A percentile compares a stretch with the other conserved stretches of the same genome.
phyloP scores from a whole-genome alignment of 1,140 invertebrate genomes.

The Philopotamus ludificatus region DNA sequence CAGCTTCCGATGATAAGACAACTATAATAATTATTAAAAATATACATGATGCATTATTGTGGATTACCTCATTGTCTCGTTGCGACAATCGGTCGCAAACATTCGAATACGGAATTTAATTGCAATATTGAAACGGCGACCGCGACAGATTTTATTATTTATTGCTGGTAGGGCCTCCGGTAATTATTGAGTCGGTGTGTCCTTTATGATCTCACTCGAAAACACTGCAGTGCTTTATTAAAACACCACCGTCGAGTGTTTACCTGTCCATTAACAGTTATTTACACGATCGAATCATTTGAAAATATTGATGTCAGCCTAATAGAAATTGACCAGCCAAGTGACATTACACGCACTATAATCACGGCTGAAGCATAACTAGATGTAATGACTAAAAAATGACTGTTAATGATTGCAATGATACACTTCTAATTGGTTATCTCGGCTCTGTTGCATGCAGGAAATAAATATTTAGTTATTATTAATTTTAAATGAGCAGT shows the following conservation, averaged over 20 bases:
- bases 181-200: conserved; percentile 8
- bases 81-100: neutral
- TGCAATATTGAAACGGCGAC: neutral
- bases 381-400: conserved; percentile 1
- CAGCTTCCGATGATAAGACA: too few species aligned
- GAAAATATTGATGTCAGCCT: conserved; percentile 11
- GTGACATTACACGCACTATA: conserved; percentile 21
- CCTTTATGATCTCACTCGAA: conserved; percentile 15
- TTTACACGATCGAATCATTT: conserved; percentile 3
- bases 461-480: too few species aligned
- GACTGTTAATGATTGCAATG: conserved; percentile 3
- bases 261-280: conserved; percentile 5
- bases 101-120: neutral
- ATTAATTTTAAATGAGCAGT: too few species aligned
- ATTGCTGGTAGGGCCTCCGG: neutral
- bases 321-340: conserved; percentile 25
- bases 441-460: too few species aligned
- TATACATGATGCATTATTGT: too few species aligned
- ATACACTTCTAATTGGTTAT: neutral
- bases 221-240: neutral
- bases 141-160: conserved; percentile 12
- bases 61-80: neutral
- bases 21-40: too few species aligned
- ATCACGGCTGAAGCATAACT: conserved; percentile 5
- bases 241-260: neutral